Conservation (phyloP, 2,888 invertebrate genomes). For the Epirrhoe alternata region DNA sequence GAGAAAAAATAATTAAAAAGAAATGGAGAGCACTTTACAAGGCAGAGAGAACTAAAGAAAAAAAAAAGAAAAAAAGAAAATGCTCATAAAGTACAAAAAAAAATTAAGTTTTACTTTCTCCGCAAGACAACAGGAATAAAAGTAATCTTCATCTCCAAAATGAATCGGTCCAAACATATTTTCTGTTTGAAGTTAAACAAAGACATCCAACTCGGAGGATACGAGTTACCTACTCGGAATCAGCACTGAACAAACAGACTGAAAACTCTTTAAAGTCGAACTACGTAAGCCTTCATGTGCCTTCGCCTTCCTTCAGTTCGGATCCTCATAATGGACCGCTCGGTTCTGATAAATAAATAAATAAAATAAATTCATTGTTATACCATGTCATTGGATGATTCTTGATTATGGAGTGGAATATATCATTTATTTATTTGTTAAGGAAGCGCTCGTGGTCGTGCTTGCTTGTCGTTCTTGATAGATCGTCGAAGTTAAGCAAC, state of each 20-base stretch:
- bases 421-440: no score
- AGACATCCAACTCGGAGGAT: constrained; percentile 33
- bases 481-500: no score
- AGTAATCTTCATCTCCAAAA: constrained; percentile 24
- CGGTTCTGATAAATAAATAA: no score
- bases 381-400: no score
- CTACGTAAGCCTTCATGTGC: constrained; percentile 56
- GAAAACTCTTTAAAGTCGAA: constrained; percentile 62
- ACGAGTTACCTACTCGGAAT: constrained; percentile 34
- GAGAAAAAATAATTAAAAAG: no score
- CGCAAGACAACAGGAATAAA: not conserved
- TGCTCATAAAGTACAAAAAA: not conserved
- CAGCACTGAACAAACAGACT: constrained; percentile 48
- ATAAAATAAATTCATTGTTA: no score
- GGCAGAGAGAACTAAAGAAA: no score
- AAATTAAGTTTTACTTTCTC: not conserved
- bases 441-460: no score
- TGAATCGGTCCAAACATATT: constrained; percentile 32
- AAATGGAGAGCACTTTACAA: no score
- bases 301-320: constrained; percentile 28
- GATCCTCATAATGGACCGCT: not conserved
- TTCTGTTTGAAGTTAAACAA: constrained; percentile 40
- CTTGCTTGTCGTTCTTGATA: no score
- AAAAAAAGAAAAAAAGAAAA: no score
- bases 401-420: no score